phyloP scores from a whole-genome alignment of 2,888 invertebrate genomes.

The Volucella zonaria region DNA sequence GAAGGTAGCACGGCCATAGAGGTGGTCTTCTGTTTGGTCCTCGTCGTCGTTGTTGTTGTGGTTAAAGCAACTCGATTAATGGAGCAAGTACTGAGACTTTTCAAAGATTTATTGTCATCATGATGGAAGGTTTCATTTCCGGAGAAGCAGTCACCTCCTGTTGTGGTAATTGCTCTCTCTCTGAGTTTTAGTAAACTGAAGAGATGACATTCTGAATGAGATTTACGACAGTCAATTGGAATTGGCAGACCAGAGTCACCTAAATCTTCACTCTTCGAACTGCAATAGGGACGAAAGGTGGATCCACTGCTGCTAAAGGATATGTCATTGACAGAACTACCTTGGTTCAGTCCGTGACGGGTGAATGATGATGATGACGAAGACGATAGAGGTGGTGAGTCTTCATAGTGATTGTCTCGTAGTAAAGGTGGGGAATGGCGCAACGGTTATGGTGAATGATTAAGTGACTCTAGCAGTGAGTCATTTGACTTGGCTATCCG shows the following conservation, averaged over 20 bases:
- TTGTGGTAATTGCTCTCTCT: constrained; percentile 81
- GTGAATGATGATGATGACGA: constrained; percentile 78
- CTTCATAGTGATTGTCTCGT: constrained; percentile 81
- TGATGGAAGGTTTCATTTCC: constrained; percentile 81
- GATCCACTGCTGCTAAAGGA: constrained; percentile 63
- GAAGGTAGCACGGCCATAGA: constrained; percentile 81
- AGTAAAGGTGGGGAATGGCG: constrained; percentile 79
- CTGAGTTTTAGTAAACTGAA: constrained; percentile 80
- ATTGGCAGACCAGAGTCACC: constrained; percentile 79
- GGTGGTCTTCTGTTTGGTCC: constrained; percentile 82
- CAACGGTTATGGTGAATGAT: constrained; percentile 76
- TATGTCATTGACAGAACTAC: constrained; percentile 77
- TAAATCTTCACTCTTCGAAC: constrained; percentile 80
- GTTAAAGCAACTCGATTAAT: constrained; percentile 79
- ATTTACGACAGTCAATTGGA: constrained; percentile 80
- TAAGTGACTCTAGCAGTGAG: constrained; percentile 81
- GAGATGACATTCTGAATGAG: constrained; percentile 81
- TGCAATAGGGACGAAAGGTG: constrained; percentile 78
- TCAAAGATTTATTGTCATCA: constrained; percentile 80
- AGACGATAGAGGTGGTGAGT: constrained; percentile 76
- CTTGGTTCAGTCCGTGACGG: constrained; percentile 78
- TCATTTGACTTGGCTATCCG: constrained; percentile 82
- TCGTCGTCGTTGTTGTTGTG: constrained; percentile 74
- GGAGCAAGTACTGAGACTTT: constrained; percentile 80
- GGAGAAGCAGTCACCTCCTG: constrained; percentile 77